phyloP scores from a whole-genome alignment of 2,113 vertebrate species.

The Tautogolabrus adspersus region DNA sequence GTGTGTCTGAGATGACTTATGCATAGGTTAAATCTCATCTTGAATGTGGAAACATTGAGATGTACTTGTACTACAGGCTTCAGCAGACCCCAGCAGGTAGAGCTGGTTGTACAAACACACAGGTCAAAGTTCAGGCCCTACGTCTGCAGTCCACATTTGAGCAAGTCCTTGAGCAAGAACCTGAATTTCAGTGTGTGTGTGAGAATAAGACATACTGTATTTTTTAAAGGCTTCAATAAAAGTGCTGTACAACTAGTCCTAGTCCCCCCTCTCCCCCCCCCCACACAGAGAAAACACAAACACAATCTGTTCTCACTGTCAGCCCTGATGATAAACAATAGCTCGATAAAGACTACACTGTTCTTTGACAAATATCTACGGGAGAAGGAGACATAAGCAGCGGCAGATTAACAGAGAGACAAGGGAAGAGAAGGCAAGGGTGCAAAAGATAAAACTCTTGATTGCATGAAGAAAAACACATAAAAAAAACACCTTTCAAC shows the following conservation, averaged over 20 bases:
- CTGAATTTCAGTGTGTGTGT: not conserved
- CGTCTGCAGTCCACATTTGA: not conserved
- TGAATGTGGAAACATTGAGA: not conserved
- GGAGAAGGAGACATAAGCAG: not conserved
- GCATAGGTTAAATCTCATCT: slow-evolving; percentile 3
- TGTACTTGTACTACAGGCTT: too few species aligned
- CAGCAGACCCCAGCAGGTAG: not conserved
- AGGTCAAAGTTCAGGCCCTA: not conserved
- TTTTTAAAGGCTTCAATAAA: slow-evolving; percentile 10
- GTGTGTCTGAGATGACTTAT: not conserved
- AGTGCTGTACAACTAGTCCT: not conserved
- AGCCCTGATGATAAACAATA: slow-evolving; percentile 11
- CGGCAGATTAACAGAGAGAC: not conserved
- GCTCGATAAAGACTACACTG: slow-evolving; percentile 7
- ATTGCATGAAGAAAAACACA: too few species aligned
- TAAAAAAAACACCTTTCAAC: too few species aligned
- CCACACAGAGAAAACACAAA: not conserved
- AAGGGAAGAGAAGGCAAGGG: not conserved
- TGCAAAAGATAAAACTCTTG: too few species aligned
- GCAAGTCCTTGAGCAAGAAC: not conserved
- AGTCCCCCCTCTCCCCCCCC: too few species aligned
- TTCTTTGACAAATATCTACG: not conserved
- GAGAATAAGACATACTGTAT: not conserved
- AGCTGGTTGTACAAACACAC: too few species aligned
- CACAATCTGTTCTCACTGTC: slow-evolving; percentile 6